A percentile compares a stretch with the other conserved stretches of the same genome.
Evolutionary conservation across 2,113 vertebrate genomes (phyloP).

Genomic region (Dipodomys merriami): DNA sequence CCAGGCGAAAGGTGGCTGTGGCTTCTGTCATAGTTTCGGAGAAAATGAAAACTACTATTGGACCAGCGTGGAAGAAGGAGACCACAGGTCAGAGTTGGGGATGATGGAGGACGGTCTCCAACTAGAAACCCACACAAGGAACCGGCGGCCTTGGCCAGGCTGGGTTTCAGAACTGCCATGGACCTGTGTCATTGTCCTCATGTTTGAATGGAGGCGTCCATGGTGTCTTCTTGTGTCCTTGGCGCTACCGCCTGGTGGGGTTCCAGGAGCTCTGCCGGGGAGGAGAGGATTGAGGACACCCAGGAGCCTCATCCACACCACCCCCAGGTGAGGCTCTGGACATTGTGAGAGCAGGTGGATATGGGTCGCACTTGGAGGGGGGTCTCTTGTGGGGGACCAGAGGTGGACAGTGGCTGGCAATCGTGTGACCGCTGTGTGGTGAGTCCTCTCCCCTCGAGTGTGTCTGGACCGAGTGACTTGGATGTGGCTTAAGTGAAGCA

Average conservation of each 20-base stretch:
- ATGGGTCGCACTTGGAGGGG: not conserved
- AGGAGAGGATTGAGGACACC: not conserved
- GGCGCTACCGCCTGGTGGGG: not conserved
- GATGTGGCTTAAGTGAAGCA: not conserved
- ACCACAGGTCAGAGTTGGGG: too few species aligned
- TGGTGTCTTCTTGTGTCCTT: too few species aligned
- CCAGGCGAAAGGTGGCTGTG: not conserved
- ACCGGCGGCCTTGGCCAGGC: too few species aligned
- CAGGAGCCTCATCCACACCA: too few species aligned
- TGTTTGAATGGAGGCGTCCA: not conserved
- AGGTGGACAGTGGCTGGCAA: not conserved
- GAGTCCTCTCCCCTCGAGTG: not conserved
- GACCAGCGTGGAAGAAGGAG: not conserved
- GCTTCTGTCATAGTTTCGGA: too few species aligned
- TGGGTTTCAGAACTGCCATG: not conserved
- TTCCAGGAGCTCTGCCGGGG: not conserved
- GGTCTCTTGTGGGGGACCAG: not conserved
- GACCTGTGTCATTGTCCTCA: too few species aligned
- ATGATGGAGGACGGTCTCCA: too few species aligned
- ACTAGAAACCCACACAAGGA: not conserved
- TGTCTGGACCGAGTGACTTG: not conserved
- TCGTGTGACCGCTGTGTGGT: too few species aligned
- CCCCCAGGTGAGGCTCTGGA: not conserved
- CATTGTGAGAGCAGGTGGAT: too few species aligned
- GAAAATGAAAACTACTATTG: not conserved